Percentiles rank a stretch among this genome's conserved stretches.
phyloP scores from a whole-genome alignment of 2,888 invertebrate species.

The Drosophila borealis region DNA sequence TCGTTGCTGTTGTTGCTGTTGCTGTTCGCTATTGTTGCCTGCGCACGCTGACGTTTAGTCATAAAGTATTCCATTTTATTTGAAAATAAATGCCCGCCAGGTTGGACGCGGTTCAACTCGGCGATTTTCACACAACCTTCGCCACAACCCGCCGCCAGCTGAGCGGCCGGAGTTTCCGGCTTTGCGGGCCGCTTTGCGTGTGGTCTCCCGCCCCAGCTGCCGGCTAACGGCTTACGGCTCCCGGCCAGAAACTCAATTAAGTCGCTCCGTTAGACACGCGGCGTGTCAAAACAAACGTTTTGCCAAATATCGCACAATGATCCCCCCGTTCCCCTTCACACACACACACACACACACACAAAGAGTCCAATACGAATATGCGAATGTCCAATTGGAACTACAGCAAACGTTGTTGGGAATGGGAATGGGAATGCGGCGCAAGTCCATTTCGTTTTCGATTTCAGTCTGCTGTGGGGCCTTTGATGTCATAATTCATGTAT shows the following conservation, averaged over 20 bases:
- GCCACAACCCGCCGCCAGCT: constrained; percentile 23
- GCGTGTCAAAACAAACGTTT: constrained; percentile 80
- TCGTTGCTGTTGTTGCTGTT: constrained; percentile 27
- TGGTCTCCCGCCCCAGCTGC: constrained; percentile 52
- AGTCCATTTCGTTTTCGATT: constrained; percentile 77
- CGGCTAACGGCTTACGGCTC: constrained; percentile 36
- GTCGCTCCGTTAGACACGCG: constrained; percentile 75
- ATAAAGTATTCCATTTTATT: constrained; percentile 80
- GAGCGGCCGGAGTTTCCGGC: constrained; percentile 53
- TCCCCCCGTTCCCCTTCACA: too few relatives aligned
- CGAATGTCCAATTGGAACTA: constrained; percentile 32
- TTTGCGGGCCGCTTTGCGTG: constrained; percentile 57
- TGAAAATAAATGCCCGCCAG: constrained; percentile 62
- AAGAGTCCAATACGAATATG: constrained; percentile 19
- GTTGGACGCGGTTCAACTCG: constrained; percentile 26
- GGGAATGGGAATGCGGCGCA: constrained; percentile 51
- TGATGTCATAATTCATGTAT: constrained; percentile 84
- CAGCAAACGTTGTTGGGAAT: constrained; percentile 30
- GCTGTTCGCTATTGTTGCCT: constrained; percentile 49
- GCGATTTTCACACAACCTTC: constrained; percentile 73
- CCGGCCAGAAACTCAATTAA: constrained; percentile 77
- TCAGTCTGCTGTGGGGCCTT: constrained; percentile 75
- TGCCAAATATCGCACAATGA: constrained; percentile 51
- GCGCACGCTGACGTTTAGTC: constrained; percentile 72
- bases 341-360: not conserved